Conservation (phyloP, 1,140 invertebrate genomes). For the Propsilocerus akamusi region DNA sequence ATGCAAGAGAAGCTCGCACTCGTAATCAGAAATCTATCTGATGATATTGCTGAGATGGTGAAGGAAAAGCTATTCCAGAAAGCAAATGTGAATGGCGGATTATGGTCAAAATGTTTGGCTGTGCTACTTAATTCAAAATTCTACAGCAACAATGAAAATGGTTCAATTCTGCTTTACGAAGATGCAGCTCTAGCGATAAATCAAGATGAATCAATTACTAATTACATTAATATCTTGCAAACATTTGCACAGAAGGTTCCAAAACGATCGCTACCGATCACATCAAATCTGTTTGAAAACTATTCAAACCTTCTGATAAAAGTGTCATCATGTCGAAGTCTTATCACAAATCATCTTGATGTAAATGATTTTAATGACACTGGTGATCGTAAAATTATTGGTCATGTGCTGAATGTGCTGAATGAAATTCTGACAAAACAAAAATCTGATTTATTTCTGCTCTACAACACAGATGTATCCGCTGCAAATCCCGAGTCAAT, state of each 20-base stretch:
- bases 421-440: slow-evolving; percentile 12
- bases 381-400: slow-evolving; percentile 16
- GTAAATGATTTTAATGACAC: slow-evolving; percentile 16
- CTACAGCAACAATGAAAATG: slow-evolving; percentile 16
- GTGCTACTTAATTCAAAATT: slow-evolving; percentile 11
- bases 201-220: background rate
- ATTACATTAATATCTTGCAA: slow-evolving; percentile 7
- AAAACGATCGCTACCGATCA: slow-evolving; percentile 11
- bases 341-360: slow-evolving; percentile 17
- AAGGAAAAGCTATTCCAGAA: slow-evolving; percentile 13
- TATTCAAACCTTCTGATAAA: slow-evolving; percentile 13
- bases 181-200: slow-evolving; percentile 6
- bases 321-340: slow-evolving; percentile 12
- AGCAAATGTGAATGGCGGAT: slow-evolving; percentile 9
- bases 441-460: slow-evolving; percentile 12
- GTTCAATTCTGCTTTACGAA: slow-evolving; percentile 15
- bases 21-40: slow-evolving; percentile 13
- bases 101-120: slow-evolving; percentile 11
- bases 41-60: slow-evolving; percentile 10
- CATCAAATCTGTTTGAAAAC: slow-evolving; percentile 14
- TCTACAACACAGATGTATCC: slow-evolving; percentile 18
- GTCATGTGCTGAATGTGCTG: slow-evolving; percentile 13
- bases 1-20: slow-evolving; percentile 13
- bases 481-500: slow-evolving; percentile 9
- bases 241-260: slow-evolving; percentile 13